These are phyloP conservation scores for Colletes latitarsis DNA, from an alignment of 1,140 invertebrate genomes.

Conservation along the genomic window DNA sequence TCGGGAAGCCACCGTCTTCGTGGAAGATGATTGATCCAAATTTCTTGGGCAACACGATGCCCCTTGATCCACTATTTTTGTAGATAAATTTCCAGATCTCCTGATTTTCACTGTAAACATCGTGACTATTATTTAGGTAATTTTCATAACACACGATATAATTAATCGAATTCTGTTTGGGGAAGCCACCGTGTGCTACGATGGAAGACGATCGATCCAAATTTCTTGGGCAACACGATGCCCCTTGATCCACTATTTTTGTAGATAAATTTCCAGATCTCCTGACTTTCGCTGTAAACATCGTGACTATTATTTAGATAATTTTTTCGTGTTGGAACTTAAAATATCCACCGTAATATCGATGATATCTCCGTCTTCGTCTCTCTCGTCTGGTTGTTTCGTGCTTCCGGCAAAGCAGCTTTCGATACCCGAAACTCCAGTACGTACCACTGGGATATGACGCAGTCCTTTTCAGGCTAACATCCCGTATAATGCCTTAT, in stretches of 20 bases:
- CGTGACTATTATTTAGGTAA: too few species aligned
- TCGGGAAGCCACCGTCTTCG: neutral
- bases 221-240: neutral
- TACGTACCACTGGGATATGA: slow-evolving; percentile 13
- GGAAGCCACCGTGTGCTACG: neutral
- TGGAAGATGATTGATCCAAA: neutral
- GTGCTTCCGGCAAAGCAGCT: neutral
- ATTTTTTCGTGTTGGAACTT: neutral
- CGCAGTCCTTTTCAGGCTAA: slow-evolving; percentile 23
- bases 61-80: neutral
- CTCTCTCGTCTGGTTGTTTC: neutral
- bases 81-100: neutral
- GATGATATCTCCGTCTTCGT: neutral
- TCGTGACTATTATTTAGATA: too few species aligned
- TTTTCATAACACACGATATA: too few species aligned
- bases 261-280: neutral
- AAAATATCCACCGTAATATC: neutral
- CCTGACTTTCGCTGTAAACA: too few species aligned
- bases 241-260: neutral
- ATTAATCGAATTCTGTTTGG: neutral
- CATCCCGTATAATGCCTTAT: slow-evolving; percentile 38
- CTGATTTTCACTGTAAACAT: too few species aligned
- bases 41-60: neutral
- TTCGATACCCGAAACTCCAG: slow-evolving; percentile 7
- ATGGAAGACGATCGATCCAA: neutral